Base-by-base conservation (phyloP, 2,113 vertebrate genomes). In the Cichladusa arquata region DNA sequence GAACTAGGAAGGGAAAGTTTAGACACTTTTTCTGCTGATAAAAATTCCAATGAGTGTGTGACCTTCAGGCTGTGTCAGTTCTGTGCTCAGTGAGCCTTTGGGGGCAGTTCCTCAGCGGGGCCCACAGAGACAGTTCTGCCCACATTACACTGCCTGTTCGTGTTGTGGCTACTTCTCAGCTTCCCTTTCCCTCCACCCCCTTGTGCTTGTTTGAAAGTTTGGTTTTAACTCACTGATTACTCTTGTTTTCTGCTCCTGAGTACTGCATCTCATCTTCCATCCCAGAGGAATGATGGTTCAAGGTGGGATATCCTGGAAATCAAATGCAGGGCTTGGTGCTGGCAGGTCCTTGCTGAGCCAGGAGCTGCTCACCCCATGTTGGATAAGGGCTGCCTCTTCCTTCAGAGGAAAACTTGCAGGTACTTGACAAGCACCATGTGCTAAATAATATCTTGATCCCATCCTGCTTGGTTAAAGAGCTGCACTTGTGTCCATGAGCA, bases 91-190 rank as follows among this genome's bases (percentile, higher is more conserved):
- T 24, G 38, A 76, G 20, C 33, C 11, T n/a, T 42, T 58, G 3
- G 4, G n/a, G 70, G 1, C 0, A 28, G 44, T 38, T 53, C 8
- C 36, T 51, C 66, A 14, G 33, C 0, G 0, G 15, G 64, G 50
- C 50, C 50, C 50, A 28, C 50, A 51, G 6, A 4, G 31, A 12
- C 29, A 42, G 61, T 5, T 28, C 69, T 44, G 40, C 50, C 29
- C 14, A 5, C 6, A 11, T 50, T 31, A 31, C 16, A 38, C 12
- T 60, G 16, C 2, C 7, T 6, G 5, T 45, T 64, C 0, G 2
- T 23, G 34, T 0, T 61, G 29, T 44, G 44, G 19, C 26, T 50
- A 1, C 60, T 86, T 36, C 66, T 47, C 36, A 25, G 44, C n/a
- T 92, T 77, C 77, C 14, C 15, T 34, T 89, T 24, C 22, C 16